Percentiles rank a stretch among this genome's conserved stretches.
These are phyloP conservation scores for Idris sp. DNA, from an alignment of 1,140 invertebrate genomes.

Conservation along the genomic window DNA sequence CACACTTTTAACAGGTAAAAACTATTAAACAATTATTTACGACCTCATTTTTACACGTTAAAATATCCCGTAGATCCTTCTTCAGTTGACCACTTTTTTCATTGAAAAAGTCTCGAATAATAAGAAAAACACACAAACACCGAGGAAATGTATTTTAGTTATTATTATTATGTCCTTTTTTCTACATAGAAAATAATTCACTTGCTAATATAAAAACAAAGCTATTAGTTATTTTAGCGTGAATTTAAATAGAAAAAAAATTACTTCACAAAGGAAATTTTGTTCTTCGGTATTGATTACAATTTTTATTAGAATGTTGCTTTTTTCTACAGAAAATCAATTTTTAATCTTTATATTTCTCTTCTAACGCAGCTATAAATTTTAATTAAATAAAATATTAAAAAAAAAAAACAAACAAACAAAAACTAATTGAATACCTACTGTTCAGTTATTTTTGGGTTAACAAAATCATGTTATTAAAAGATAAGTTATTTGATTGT, in stretches of 20 bases:
- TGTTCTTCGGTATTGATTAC: neutral
- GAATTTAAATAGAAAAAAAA: neutral
- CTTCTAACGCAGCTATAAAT: too few relatives aligned
- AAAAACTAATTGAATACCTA: too few relatives aligned
- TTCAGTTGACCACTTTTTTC: conserved; percentile 24
- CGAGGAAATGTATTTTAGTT: conserved; percentile 14
- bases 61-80: conserved; percentile 27
- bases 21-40: conserved; percentile 49
- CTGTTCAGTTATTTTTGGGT: too few relatives aligned
- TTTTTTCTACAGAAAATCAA: too few relatives aligned
- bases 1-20: conserved; percentile 31
- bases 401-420: too few relatives aligned
- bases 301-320: neutral
- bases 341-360: too few relatives aligned
- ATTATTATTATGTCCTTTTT: too few relatives aligned
- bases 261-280: too few relatives aligned
- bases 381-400: too few relatives aligned
- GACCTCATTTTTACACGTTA: conserved; percentile 20
- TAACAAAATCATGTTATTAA: too few relatives aligned
- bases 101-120: conserved; percentile 13
- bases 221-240: conserved; percentile 6
- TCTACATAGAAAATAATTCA: too few relatives aligned
- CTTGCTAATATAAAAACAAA: conserved; percentile 1
- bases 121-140: conserved; percentile 22
- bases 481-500: too few relatives aligned